A percentile compares a stretch with the other conserved stretches of the same genome.
Evolutionary conservation across 2,888 invertebrate genomes (phyloP).

Genomic region (Cataglyphis albicans): DNA sequence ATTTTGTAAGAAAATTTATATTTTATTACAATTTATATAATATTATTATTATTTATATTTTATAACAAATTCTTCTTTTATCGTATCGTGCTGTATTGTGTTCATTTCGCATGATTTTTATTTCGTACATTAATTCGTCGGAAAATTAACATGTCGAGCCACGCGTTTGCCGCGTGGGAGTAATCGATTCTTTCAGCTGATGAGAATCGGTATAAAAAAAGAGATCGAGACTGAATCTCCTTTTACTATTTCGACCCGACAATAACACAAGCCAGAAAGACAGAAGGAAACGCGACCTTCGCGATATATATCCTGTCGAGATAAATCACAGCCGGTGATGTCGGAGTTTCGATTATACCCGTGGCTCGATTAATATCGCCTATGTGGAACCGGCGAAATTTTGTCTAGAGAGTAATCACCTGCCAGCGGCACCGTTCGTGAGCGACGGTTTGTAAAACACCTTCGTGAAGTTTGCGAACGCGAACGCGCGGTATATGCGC

Average conservation of each 20-base stretch:
- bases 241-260: background rate
- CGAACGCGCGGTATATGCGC: conserved; percentile 29
- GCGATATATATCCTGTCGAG: conserved; percentile 27
- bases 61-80: background rate
- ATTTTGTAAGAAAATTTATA: background rate
- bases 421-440: conserved; percentile 47
- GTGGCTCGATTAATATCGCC: conserved; percentile 48
- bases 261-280: background rate
- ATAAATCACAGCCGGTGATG: conserved; percentile 41
- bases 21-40: background rate
- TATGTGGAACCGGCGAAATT: conserved; percentile 51
- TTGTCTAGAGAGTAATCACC: conserved; percentile 58
- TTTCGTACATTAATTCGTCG: no score
- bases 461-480: conserved; percentile 56
- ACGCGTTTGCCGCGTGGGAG: no score
- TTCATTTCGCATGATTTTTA: background rate
- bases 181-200: background rate
- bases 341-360: conserved; percentile 44
- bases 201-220: background rate
- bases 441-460: conserved; percentile 54
- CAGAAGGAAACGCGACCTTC: background rate
- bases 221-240: background rate
- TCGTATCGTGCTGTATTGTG: background rate
- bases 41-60: background rate
- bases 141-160: background rate